phyloP scores from a whole-genome alignment of 2,113 vertebrate species.

The Phyllostomus discolor region DNA sequence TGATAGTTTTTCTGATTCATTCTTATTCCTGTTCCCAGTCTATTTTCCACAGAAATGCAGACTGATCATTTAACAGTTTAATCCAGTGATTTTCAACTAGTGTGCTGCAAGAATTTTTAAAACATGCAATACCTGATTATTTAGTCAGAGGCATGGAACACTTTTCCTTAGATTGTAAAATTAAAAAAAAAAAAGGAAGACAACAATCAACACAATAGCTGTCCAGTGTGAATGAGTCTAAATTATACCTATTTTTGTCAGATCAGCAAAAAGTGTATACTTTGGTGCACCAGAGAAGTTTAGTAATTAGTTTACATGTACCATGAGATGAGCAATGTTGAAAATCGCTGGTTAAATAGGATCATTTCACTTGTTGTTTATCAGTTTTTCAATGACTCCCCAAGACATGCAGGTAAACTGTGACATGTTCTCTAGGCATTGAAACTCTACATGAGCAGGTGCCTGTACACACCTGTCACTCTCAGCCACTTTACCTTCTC shows the following conservation, averaged over 20 bases:
- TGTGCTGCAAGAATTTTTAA: neutral
- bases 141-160: neutral
- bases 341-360: neutral
- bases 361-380: neutral
- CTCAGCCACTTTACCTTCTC: neutral
- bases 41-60: neutral
- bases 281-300: neutral
- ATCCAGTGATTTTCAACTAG: neutral
- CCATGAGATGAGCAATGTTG: neutral
- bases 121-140: neutral
- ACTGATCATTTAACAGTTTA: neutral
- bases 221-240: neutral
- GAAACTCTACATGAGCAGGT: neutral
- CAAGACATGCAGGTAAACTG: neutral
- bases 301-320: neutral
- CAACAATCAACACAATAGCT: neutral
- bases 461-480: rapidly evolving
- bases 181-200: neutral
- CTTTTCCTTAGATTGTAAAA: neutral
- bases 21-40: neutral
- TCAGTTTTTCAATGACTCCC: neutral
- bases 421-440: neutral
- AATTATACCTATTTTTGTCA: neutral
- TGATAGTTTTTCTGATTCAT: neutral
- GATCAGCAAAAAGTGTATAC: neutral